A percentile compares a stretch with the other conserved stretches of the same genome.
Evolutionary conservation across 2,888 invertebrate species (phyloP).

Genomic region (Aporophyla lueneburgensis): DNA sequence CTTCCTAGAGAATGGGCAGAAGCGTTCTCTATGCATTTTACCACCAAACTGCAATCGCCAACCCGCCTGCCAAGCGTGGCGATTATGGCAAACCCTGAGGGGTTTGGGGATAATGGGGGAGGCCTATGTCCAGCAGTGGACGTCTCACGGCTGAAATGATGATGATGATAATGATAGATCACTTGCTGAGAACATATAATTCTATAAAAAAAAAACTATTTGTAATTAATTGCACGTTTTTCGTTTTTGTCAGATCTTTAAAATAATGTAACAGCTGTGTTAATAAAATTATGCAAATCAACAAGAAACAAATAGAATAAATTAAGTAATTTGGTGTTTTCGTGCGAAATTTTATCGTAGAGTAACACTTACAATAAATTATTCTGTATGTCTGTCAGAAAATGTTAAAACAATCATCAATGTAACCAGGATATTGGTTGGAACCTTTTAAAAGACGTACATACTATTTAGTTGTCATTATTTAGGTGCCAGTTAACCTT

Average conservation of each 20-base stretch:
- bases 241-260: background rate
- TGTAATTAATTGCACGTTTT: no score
- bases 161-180: no score
- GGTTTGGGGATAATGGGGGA: no score
- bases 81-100: no score
- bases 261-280: background rate
- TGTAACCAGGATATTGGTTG: background rate
- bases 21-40: no score
- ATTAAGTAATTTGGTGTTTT: background rate
- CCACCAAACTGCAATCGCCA: no score
- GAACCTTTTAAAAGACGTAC: conserved; percentile 3
- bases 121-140: no score
- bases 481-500: background rate
- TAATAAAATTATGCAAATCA: conserved; percentile 22
- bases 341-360: background rate
- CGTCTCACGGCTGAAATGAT: no score
- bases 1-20: no score
- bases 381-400: conserved; percentile 21
- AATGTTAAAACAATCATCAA: background rate
- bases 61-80: no score
- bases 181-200: background rate
- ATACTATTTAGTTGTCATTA: background rate
- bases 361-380: background rate
- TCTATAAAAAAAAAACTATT: background rate
- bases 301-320: conserved; percentile 3